phyloP scores from a whole-genome alignment of 2,888 invertebrate genomes.

The Papilio elwesi region DNA sequence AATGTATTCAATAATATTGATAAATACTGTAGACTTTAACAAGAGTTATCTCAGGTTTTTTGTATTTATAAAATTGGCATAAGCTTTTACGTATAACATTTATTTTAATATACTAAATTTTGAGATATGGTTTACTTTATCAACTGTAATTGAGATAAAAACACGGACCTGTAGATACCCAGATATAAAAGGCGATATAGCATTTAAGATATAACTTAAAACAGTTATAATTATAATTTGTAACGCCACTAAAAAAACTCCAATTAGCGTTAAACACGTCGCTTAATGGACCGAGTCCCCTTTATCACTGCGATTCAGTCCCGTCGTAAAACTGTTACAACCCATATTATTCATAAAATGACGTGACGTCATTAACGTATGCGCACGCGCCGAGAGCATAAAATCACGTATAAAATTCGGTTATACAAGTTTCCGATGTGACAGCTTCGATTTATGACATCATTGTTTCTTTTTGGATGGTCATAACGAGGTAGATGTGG shows the following conservation, averaged over 20 bases:
- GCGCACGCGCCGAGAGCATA: constrained; percentile 72
- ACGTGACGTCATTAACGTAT: constrained; percentile 58
- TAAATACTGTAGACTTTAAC: too few species aligned
- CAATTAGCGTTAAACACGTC: constrained; percentile 73
- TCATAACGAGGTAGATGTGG: constrained; percentile 7
- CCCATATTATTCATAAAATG: constrained; percentile 56
- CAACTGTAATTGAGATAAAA: constrained; percentile 11
- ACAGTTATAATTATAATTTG: constrained; percentile 50
- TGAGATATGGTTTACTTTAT: too few species aligned
- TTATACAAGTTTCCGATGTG: constrained; percentile 39
- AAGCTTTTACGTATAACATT: too few species aligned
- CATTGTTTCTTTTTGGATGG: constrained; percentile 47
- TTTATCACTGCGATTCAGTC: constrained; percentile 62
- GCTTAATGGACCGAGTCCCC: constrained; percentile 60
- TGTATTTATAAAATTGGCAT: too few species aligned
- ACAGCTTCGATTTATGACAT: constrained; percentile 52
- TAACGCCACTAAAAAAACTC: constrained; percentile 62
- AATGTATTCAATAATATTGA: too few species aligned
- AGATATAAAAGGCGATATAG: constrained; percentile 34
- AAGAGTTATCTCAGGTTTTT: too few species aligned
- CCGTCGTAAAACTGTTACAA: constrained; percentile 64
- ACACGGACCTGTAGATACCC: not conserved
- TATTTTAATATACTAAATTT: too few species aligned
- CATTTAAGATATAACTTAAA: constrained; percentile 35
- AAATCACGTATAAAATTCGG: constrained; percentile 52